Evolutionary conservation across 2,113 vertebrate species (phyloP).

Genomic region (Anhinga rufa): DNA sequence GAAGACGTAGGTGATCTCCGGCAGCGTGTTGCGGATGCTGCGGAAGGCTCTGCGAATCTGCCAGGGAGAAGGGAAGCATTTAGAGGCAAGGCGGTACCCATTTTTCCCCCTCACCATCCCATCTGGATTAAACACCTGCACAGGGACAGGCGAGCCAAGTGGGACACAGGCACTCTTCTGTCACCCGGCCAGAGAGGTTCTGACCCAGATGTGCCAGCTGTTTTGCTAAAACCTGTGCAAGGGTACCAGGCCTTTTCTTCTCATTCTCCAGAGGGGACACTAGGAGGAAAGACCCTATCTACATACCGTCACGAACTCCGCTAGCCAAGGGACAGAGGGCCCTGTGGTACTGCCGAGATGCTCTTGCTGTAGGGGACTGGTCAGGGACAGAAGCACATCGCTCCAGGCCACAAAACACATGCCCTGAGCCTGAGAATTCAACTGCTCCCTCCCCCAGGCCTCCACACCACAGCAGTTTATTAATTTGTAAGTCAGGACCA

Average conservation of each 20-base stretch:
- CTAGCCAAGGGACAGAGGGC: neutral
- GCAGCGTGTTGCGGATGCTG: slow-evolving; percentile 88
- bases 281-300: neutral
- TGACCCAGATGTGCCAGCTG: neutral
- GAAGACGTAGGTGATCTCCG: slow-evolving; percentile 88
- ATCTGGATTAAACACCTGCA: neutral
- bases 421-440: neutral
- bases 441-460: neutral
- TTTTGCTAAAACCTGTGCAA: neutral
- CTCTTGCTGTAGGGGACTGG: neutral
- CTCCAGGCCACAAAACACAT: neutral
- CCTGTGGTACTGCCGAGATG: neutral
- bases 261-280: neutral
- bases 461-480: neutral
- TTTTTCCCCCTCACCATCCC: neutral
- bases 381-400: neutral
- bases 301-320: neutral
- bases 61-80: neutral
- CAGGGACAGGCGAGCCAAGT: neutral
- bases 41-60: slow-evolving; percentile 89
- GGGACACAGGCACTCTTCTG: neutral
- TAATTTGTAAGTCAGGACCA: neutral
- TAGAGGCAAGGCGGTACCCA: neutral
- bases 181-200: neutral
- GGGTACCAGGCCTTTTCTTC: neutral